Conservation (phyloP, 2,797 vertebrate genomes). For the Ataeniobius toweri region DNA sequence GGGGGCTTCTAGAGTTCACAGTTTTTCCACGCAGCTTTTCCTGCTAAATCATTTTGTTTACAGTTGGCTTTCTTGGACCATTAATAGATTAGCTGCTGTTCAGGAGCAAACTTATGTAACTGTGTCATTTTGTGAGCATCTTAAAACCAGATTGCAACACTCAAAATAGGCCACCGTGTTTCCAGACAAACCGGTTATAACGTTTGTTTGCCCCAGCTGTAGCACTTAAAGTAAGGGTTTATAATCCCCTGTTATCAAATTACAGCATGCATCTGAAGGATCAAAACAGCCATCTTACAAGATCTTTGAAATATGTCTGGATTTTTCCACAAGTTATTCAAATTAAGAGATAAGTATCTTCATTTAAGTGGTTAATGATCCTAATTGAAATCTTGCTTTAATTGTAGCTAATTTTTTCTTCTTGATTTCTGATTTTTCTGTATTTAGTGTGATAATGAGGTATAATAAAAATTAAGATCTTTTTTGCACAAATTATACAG, state of each 20-base stretch:
- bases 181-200: conserved; percentile 73
- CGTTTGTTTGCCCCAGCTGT: conserved; percentile 58
- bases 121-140: conserved; percentile 41
- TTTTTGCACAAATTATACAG: background rate
- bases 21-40: conserved; percentile 7
- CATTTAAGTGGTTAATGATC: background rate
- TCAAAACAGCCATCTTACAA: conserved; percentile 11
- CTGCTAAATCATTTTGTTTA: conserved; percentile 47
- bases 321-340: background rate
- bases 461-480: conserved; percentile 1
- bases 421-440: conserved; percentile 16
- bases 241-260: conserved; percentile 7
- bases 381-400: conserved; percentile 5
- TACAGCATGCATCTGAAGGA: background rate
- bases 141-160: conserved; percentile 52
- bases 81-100: conserved; percentile 52
- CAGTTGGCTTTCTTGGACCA: conserved; percentile 32
- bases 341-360: background rate
- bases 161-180: conserved; percentile 64
- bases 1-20: conserved; percentile 15
- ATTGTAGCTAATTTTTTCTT: conserved; percentile 3
- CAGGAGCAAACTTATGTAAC: conserved; percentile 62
- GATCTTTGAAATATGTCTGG: background rate
- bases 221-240: conserved; percentile 33
- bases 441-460: conserved; percentile 43